These are phyloP conservation scores for Lepidothrix coronata DNA, from an alignment of 2,113 vertebrate genomes.

Conservation along the genomic window DNA sequence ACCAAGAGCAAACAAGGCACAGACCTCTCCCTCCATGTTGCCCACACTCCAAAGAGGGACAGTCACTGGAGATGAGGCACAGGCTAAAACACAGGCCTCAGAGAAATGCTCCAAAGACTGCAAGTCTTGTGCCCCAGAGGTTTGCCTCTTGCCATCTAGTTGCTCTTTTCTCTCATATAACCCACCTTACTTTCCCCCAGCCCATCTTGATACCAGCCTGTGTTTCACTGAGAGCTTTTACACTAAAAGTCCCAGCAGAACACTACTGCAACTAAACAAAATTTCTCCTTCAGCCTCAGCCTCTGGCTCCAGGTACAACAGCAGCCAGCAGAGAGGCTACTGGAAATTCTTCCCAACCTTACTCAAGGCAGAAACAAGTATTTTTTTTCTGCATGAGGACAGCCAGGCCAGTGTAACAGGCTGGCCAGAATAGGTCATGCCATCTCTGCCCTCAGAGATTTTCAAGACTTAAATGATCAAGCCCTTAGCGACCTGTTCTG, in stretches of 20 bases:
- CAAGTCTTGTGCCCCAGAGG: background rate
- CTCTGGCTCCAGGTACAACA: background rate
- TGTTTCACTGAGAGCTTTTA: background rate
- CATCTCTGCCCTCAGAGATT: background rate
- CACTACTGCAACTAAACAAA: background rate
- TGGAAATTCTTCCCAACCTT: background rate
- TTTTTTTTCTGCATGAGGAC: background rate
- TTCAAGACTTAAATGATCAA: background rate
- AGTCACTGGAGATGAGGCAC: background rate
- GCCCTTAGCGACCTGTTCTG: background rate
- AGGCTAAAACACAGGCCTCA: background rate
- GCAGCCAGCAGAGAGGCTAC: background rate
- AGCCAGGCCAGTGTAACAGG: background rate
- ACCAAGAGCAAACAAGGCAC: background rate
- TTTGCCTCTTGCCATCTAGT: background rate
- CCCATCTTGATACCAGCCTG: background rate
- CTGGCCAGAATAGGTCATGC: background rate
- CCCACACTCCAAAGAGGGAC: accelerated
- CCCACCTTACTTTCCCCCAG: background rate
- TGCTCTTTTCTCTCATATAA: background rate
- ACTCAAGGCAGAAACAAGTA: background rate
- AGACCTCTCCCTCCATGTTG: background rate
- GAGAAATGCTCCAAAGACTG: background rate
- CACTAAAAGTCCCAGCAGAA: background rate
- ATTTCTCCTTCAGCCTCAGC: background rate